Evolutionary conservation across 2,888 invertebrate genomes (phyloP), one percentile per base, ranked within the genome.

Genomic region (Conistra vaccinii): DNA sequence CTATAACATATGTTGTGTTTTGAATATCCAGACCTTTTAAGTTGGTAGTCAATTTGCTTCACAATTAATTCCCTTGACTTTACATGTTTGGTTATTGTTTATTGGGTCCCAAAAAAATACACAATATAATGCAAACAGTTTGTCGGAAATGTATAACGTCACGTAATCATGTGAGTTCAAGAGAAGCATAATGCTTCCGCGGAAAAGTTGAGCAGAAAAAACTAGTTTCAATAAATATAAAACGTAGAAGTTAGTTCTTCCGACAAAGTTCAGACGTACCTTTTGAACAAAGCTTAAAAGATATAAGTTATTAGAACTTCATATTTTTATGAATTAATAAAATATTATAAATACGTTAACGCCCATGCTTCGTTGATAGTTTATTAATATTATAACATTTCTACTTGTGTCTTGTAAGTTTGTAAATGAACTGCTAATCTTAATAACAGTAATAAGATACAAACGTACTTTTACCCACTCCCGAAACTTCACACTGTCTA

Each of bases 281-380:
- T 6, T 26, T 26, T 48, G 3, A 48, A 48, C 20, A 45, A 80
- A 45, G 39, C 45, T 55, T n/a, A 23, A 48, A 29, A 29, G 26
- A 53, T 9, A 3, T 32, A 71, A 35, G 7, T 26, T 80, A 76
- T 61, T 9, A 35, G 6, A 39, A 17, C 32, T 62, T 48, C 57
- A 58, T 63, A 39, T 60, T 45, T 65, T 74, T 48, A 81, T 73
- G 60, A 65, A 81, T 65, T 53, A 42, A 57, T 65, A 77, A 80
- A 63, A 58, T 45, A 9, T n/a, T 9, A 35, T 78, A 77, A 73
- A 32, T 20, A 57, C 14, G 39, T 53, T 42, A 29, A 29, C 42
- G 35, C 42, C 32, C 42, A 17, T 42, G 23, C 42, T 51, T 20
- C 17, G n/a, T 45, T n/a, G n/a, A n/a, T n/a, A n/a, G n/a, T n/a